Conservation (phyloP, 2,888 invertebrate genomes). For the Heteromurus nitidus region DNA sequence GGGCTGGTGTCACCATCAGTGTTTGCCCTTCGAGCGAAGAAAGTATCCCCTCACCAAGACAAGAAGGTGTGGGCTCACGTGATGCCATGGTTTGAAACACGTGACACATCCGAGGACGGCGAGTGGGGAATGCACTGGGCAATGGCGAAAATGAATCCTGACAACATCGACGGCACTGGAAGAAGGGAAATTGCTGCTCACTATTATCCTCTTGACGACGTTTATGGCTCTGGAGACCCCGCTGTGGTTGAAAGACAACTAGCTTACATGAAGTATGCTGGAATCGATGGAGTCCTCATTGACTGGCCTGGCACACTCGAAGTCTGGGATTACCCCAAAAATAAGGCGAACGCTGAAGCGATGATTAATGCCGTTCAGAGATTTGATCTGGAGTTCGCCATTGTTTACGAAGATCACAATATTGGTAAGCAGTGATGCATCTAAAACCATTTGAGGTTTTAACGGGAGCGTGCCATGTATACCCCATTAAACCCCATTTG, state of each 20-base stretch:
- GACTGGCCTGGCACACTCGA: constrained; percentile 70
- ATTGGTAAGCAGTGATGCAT: constrained; percentile 24
- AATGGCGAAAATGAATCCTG: constrained; percentile 70
- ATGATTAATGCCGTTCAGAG: constrained; percentile 58
- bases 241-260: constrained; percentile 67
- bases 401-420: constrained; percentile 72
- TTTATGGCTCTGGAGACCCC: constrained; percentile 68
- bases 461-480: too few relatives aligned
- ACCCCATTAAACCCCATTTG: too few relatives aligned
- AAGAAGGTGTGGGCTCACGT: constrained; percentile 68
- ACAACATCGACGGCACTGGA: constrained; percentile 57
- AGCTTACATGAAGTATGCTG: constrained; percentile 67
- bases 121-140: constrained; percentile 72
- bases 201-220: constrained; percentile 69
- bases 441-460: too few relatives aligned
- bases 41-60: constrained; percentile 34
- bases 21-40: background rate
- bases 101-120: constrained; percentile 52
- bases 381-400: constrained; percentile 68
- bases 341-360: constrained; percentile 64
- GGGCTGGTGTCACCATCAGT: background rate
- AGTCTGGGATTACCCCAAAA: constrained; percentile 70
- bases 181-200: constrained; percentile 68
- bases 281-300: constrained; percentile 70
- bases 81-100: constrained; percentile 71